Percentiles rank a stretch among this genome's conserved stretches.
Evolutionary conservation across 2,888 invertebrate species (phyloP).

Genomic region (Drosophila longiperda): DNA sequence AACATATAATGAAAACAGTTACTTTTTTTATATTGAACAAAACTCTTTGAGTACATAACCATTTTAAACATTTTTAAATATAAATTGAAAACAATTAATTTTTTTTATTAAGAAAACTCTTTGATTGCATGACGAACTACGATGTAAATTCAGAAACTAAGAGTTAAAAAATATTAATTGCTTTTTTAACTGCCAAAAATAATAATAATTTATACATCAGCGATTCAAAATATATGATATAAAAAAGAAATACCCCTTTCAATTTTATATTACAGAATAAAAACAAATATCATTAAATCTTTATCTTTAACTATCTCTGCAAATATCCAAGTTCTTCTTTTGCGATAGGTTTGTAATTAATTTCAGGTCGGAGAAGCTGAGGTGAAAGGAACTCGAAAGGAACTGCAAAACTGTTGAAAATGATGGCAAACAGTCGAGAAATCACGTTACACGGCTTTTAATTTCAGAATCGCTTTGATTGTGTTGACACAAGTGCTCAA

Average conservation of each 20-base stretch:
- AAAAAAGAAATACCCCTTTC: neutral
- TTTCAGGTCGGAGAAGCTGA: neutral
- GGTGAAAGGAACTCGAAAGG: neutral
- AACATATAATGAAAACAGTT: neutral
- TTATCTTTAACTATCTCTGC: neutral
- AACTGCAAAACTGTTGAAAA: conserved; percentile 23
- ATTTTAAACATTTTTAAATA: neutral
- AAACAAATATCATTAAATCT: neutral
- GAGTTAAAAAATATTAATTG: neutral
- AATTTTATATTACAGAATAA: neutral
- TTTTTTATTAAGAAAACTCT: too few relatives aligned
- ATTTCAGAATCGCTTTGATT: conserved; percentile 41
- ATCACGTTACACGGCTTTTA: conserved; percentile 28
- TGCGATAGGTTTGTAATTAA: neutral
- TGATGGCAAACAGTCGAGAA: conserved; percentile 15
- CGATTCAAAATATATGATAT: too few relatives aligned
- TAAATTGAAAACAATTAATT: neutral
- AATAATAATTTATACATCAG: too few relatives aligned
- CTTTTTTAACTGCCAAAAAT: too few relatives aligned
- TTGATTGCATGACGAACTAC: too few relatives aligned
- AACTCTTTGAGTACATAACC: too few relatives aligned
- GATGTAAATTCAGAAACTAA: neutral
- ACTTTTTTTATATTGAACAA: too few relatives aligned
- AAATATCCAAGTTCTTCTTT: neutral
- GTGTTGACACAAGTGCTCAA: conserved; percentile 48